phyloP scores from a whole-genome alignment of 2,113 vertebrate species.

The Syngnathus scovelli region DNA sequence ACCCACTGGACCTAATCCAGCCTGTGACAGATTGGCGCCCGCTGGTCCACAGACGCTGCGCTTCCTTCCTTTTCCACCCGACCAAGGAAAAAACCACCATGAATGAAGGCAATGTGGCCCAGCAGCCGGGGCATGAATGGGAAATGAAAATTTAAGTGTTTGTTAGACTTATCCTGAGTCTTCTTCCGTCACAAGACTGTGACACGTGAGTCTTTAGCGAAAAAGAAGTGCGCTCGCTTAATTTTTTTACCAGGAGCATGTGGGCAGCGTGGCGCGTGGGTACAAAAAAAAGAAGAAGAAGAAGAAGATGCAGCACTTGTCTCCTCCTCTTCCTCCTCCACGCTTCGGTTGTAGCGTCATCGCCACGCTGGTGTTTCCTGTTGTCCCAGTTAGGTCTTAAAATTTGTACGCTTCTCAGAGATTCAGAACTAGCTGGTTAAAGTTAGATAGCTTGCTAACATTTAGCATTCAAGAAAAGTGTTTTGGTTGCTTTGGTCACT shows the following conservation, averaged over 20 bases:
- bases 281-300: constrained; percentile 17
- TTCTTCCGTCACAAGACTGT: too few relatives aligned
- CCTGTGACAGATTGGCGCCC: constrained; percentile 62
- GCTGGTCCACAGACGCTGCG: constrained; percentile 56
- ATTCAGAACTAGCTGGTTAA: neutral
- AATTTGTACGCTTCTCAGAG: neutral
- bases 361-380: constrained; percentile 14
- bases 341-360: constrained; percentile 42
- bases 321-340: constrained; percentile 39
- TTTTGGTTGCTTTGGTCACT: too few relatives aligned
- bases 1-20: constrained; percentile 57
- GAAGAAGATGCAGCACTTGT: constrained; percentile 12
- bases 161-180: neutral
- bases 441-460: neutral
- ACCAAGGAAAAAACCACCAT: constrained; percentile 29
- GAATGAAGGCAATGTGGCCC: constrained; percentile 39
- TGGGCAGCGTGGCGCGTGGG: constrained; percentile 47
- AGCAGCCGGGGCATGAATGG: neutral
- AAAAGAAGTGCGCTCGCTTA: constrained; percentile 18
- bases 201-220: constrained; percentile 3
- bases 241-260: constrained; percentile 35
- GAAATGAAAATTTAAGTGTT: neutral
- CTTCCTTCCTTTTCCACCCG: constrained; percentile 63
- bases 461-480: too few relatives aligned
- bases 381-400: constrained; percentile 25